These are phyloP conservation scores for Columba guinea DNA, from an alignment of 2,797 vertebrate species.

Conservation along the genomic window DNA sequence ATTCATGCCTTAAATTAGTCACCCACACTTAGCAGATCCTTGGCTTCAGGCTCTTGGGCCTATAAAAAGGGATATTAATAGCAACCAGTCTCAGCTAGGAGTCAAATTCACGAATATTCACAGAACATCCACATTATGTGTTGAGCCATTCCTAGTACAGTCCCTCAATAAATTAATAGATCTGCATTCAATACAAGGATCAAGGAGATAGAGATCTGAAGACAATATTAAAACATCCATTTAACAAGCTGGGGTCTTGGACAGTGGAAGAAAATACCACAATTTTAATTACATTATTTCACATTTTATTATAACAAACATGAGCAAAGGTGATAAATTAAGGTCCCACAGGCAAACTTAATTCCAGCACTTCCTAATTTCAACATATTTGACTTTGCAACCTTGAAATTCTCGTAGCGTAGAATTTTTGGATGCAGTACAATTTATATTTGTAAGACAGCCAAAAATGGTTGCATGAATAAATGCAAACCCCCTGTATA, in stretches of 20 bases:
- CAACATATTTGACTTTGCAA: not conserved
- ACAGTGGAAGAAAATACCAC: not conserved
- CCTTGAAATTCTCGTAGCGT: not conserved
- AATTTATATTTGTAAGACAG: not conserved
- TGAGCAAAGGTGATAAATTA: not conserved
- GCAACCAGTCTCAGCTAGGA: not conserved
- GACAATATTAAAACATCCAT: not conserved
- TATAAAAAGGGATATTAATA: not conserved
- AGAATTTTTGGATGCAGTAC: not conserved
- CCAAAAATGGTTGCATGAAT: slow-evolving; percentile 15
- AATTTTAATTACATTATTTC: not conserved
- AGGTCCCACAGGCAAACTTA: not conserved
- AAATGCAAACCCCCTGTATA: not conserved
- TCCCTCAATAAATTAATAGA: not conserved
- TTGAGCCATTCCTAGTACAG: not conserved
- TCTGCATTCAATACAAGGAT: not conserved
- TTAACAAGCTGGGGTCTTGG: not conserved
- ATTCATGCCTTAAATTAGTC: not conserved
- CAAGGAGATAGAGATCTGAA: not conserved
- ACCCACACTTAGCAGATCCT: not conserved
- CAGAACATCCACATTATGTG: not conserved
- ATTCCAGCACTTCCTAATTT: not conserved
- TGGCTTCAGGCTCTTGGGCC: not conserved
- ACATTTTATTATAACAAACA: not conserved
- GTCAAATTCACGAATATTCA: not conserved